Base-by-base conservation (phyloP, 2,888 invertebrate species). In the Melinopterus prodromus region DNA sequence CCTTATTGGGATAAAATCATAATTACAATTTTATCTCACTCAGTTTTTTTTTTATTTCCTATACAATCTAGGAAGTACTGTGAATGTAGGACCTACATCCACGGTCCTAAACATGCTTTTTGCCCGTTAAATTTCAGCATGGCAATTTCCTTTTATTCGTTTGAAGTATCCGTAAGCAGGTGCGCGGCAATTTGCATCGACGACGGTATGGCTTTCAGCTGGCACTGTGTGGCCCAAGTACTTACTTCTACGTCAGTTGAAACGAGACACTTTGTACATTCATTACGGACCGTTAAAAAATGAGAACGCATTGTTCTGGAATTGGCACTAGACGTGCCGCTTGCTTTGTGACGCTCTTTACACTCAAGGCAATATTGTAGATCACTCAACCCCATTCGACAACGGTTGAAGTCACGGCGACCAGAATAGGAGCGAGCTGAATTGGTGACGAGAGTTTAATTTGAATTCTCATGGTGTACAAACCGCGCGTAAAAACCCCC, bases 341-440 rank as follows among this genome's bases (percentile, higher is more conserved):
- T 53, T 53, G 53, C 53, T 53, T 53, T 53, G 53, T 53, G 5
- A 53, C 53, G 53, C 53, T 6, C 53, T 53, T 53, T 53, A 53
- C 53, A 9, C 53, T 53, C 53, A 53, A 53, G 53, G 9, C 53
- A 53, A 53, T 38, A 6, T 12, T 12, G 9, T 12, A 53, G 7
- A 53, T 53, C 53, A 53, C 53, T 53, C 53, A 53, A 53, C 53
- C 53, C 53, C 53, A 53, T 53, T 53, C 53, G 53, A 53, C 53
- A 53, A 53, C 53, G 12, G 53, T 12, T 53, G 53, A 53, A 53
- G 53, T 53, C 53, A 9, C 5, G 53, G 53, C 12, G 9, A 53
- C 12, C 12, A 53, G 53, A 53, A 53, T 53, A 53, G 26, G 26
- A 26, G 2, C 26, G 26, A 26, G 26, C 26, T 2, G 26, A 26